Percentiles rank a stretch among this genome's conserved stretches.
Evolutionary conservation across 2,113 vertebrate species (phyloP).

Genomic region (Hystrix brachyura): DNA sequence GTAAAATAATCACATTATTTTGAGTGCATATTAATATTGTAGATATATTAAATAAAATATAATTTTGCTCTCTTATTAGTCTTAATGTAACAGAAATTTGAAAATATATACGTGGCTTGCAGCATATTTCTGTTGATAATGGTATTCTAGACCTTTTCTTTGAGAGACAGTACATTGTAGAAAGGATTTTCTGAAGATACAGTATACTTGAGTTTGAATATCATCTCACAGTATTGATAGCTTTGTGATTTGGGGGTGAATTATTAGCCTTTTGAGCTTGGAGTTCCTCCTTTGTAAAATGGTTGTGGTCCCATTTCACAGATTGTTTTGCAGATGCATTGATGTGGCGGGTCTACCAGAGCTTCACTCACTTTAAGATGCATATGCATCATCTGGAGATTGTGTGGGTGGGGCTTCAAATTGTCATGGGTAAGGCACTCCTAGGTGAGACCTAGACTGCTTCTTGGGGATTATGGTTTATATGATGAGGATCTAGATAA

Average conservation of each 20-base stretch:
- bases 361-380: neutral
- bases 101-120: neutral
- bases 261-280: neutral
- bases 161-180: neutral
- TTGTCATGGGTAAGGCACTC: neutral
- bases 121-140: neutral
- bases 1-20: neutral
- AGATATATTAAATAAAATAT: constrained; percentile 51
- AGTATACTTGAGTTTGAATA: neutral
- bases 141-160: constrained; percentile 7
- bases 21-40: neutral
- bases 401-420: neutral
- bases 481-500: neutral
- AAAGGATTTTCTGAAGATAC: constrained; percentile 36
- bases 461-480: neutral
- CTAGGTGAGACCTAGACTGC: neutral
- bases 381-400: neutral
- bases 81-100: constrained; percentile 41
- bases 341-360: neutral
- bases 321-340: neutral
- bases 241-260: constrained; percentile 11
- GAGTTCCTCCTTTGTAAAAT: constrained; percentile 20
- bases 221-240: neutral
- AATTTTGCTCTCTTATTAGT: constrained; percentile 24
- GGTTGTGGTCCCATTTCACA: neutral